Conservation (phyloP, 2,113 vertebrate species). For the Emydura subglobosa region DNA sequence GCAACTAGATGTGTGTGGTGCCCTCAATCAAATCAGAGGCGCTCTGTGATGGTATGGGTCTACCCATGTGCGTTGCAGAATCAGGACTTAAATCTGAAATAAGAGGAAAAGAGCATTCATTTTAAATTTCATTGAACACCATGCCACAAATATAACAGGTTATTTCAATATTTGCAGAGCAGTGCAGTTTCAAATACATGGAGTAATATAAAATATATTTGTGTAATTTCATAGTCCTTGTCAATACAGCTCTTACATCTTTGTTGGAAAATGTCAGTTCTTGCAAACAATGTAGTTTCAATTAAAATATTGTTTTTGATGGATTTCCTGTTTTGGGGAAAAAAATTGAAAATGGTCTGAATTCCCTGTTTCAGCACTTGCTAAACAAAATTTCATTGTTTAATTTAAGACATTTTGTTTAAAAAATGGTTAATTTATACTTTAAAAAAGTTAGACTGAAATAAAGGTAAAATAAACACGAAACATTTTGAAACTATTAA, state of each 20-base stretch:
- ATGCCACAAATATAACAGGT: neutral
- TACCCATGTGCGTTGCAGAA: neutral
- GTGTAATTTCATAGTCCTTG: neutral
- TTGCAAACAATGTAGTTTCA: neutral
- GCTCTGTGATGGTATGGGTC: neutral
- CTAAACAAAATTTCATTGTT: neutral
- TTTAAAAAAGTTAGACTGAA: neutral
- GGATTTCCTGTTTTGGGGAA: neutral
- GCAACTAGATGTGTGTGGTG: neutral
- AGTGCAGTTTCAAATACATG: neutral
- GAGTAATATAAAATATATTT: neutral
- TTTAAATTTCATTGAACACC: fast-evolving
- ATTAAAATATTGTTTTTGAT: neutral
- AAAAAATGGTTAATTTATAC: neutral
- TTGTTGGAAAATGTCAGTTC: neutral
- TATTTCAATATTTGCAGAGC: neutral
- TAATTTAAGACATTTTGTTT: neutral
- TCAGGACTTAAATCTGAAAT: neutral
- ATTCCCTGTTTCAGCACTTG: neutral
- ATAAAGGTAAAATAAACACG: neutral
- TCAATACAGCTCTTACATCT: neutral
- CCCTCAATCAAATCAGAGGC: neutral
- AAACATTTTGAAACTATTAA: neutral
- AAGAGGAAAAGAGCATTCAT: neutral
- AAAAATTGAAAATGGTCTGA: neutral